Evolutionary conservation across 2,797 vertebrate species (phyloP).

Genomic region (Philypnodon macrostomus): DNA sequence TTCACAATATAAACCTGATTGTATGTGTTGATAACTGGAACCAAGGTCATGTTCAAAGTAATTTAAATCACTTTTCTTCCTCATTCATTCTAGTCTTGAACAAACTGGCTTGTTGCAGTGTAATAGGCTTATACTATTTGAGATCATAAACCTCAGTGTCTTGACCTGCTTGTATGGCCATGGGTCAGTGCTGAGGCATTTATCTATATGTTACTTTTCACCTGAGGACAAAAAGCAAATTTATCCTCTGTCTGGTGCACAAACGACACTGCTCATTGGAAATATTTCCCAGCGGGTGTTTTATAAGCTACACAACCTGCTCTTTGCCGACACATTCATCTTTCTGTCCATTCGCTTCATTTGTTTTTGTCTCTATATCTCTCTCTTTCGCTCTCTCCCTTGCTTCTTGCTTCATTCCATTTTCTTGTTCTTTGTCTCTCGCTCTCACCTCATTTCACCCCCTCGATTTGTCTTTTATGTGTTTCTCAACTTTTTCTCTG

Average conservation of each 20-base stretch:
- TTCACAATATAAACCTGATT: no score
- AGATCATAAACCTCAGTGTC: no score
- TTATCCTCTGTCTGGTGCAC: conserved; percentile 41
- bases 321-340: conserved; percentile 49
- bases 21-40: no score
- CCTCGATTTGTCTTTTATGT: conserved; percentile 48
- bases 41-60: no score
- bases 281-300: conserved; percentile 50
- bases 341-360: conserved; percentile 44
- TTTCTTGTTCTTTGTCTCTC: conserved; percentile 36
- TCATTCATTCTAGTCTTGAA: no score
- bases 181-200: conserved; percentile 26
- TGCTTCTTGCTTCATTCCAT: conserved; percentile 31
- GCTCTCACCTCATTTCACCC: conserved; percentile 56
- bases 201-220: conserved; percentile 40
- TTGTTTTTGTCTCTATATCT: conserved; percentile 52
- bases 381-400: conserved; percentile 23
- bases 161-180: conserved; percentile 6
- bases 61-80: no score
- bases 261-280: conserved; percentile 45
- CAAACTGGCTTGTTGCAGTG: no score
- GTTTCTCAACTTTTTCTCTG: conserved; percentile 21
- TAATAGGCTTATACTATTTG: no score
- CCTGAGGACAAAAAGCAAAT: conserved; percentile 31
- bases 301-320: conserved; percentile 55